These are phyloP conservation scores for Pelmatolapia mariae DNA, from an alignment of 2,113 vertebrate genomes.

Conservation along the genomic window DNA sequence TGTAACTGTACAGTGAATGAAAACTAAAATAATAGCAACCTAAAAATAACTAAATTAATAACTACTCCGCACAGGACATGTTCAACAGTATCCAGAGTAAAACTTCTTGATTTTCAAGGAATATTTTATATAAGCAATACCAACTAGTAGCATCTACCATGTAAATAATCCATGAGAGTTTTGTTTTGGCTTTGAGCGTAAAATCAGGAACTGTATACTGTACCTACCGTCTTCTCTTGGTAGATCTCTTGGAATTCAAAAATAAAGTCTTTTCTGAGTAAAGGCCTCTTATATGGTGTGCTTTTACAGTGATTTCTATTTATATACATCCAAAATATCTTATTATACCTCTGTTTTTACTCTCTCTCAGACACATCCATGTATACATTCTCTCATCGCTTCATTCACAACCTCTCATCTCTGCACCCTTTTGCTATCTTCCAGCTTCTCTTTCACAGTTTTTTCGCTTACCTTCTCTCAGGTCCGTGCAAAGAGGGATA, in stretches of 20 bases:
- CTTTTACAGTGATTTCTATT: not conserved
- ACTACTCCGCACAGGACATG: not conserved
- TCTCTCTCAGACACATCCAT: not conserved
- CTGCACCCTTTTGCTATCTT: not conserved
- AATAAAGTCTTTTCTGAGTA: not conserved
- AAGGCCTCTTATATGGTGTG: not conserved
- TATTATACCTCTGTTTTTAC: not conserved
- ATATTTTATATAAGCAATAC: not conserved
- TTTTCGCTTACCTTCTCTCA: constrained; percentile 24
- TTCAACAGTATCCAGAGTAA: not conserved
- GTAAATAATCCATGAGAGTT: not conserved
- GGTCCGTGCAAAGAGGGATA: not conserved
- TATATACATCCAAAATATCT: not conserved
- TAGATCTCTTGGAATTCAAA: not conserved
- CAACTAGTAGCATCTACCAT: not conserved
- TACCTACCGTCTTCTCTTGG: not conserved
- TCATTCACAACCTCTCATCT: not conserved
- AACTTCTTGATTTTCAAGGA: not conserved
- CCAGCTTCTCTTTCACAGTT: constrained; percentile 9
- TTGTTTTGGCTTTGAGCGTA: not conserved
- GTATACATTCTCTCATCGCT: not conserved
- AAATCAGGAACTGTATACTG: not conserved
- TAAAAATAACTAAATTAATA: not conserved
- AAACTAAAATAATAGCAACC: not conserved
- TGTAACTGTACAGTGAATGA: not conserved